Evolutionary conservation across 1,140 invertebrate species (phyloP), one percentile per base, ranked within the genome.

Genomic region (Aphidius ervi): DNA sequence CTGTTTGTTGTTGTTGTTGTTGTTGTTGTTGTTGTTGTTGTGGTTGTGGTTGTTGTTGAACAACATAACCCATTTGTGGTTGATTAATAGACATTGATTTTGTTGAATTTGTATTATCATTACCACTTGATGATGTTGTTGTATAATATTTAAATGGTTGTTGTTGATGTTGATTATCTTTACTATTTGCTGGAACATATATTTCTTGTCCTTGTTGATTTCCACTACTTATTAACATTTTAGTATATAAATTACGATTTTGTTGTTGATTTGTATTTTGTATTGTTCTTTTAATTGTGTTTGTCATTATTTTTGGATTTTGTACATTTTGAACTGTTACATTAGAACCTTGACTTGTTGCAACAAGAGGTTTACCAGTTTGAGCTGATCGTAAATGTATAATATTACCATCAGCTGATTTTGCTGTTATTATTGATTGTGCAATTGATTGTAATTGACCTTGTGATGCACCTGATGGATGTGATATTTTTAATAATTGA

Each of bases 31-130:
- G 16, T 16, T 16, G 16, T n/a, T n/a, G n/a, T n/a, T n/a, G n/a
- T n/a, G n/a, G n/a, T n/a, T n/a, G 23, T 23, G 23, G 3, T 23
- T 23, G 23, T 23, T 23, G 23, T 1, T 23, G 23, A 23, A 23
- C 23, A 31, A 31, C 23, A 31, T 1, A 31, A 31, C 4, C 1
- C 23, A 31, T 31, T 67, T 87, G 84, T 9, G 86, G 86, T 72
- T 88, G 87, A 59, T 84, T 84, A 50, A 89, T 76, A 8, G 86
- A 89, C 49, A 89, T 85, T 9, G 87, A 83, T 81, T 89, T 91
- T 46, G 85, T 83, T 9, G 86, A 83, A 64, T 76, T 82, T 52
- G 74, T 67, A 40, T 79, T 67, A 46, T 60, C 63, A 40, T 73
- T 71, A 68, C 48, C 71, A 4, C 66, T 58, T 53, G 63, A 72